phyloP scores from a whole-genome alignment of 2,888 invertebrate species.

The Caenorhabditis drosophilae region DNA sequence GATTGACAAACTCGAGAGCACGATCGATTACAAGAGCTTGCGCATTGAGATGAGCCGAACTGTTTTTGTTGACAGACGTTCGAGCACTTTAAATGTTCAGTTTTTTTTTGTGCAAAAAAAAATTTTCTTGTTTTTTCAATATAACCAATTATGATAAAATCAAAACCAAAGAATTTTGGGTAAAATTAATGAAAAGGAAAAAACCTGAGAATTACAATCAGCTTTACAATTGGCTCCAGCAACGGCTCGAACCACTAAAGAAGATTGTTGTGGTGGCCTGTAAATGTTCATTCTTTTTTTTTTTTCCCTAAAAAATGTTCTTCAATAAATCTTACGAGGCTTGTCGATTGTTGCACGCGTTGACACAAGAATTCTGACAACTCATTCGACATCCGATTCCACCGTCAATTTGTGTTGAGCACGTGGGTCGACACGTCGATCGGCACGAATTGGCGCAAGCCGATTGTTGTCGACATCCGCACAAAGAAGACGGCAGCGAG shows the following conservation, averaged over 20 bases:
- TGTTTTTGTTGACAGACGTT: slow-evolving; percentile 39
- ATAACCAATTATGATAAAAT: background rate
- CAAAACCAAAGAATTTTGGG: background rate
- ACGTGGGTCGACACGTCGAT: slow-evolving; percentile 32
- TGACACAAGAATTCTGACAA: slow-evolving; percentile 37
- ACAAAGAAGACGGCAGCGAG: no score
- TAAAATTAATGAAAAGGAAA: background rate
- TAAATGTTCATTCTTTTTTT: background rate
- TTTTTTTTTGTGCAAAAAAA: no score
- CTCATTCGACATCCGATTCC: slow-evolving; percentile 32
- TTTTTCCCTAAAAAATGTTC: background rate
- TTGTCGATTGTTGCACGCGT: slow-evolving; percentile 29
- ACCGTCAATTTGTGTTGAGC: slow-evolving; percentile 20
- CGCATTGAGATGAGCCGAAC: slow-evolving; percentile 29
- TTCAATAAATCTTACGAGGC: background rate
- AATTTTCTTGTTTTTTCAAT: background rate
- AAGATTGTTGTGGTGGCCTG: background rate
- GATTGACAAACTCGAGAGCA: slow-evolving; percentile 39
- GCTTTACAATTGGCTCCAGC: slow-evolving; percentile 20
- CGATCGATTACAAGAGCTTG: slow-evolving; percentile 35
- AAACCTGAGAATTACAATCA: slow-evolving; percentile 30
- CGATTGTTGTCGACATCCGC: slow-evolving; percentile 23
- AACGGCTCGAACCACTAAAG: slow-evolving; percentile 25
- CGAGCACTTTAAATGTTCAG: slow-evolving; percentile 34
- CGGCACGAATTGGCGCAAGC: slow-evolving; percentile 37